These are phyloP conservation scores for Steinernema khuongi DNA, from an alignment of 1,140 invertebrate genomes.

Conservation along the genomic window DNA sequence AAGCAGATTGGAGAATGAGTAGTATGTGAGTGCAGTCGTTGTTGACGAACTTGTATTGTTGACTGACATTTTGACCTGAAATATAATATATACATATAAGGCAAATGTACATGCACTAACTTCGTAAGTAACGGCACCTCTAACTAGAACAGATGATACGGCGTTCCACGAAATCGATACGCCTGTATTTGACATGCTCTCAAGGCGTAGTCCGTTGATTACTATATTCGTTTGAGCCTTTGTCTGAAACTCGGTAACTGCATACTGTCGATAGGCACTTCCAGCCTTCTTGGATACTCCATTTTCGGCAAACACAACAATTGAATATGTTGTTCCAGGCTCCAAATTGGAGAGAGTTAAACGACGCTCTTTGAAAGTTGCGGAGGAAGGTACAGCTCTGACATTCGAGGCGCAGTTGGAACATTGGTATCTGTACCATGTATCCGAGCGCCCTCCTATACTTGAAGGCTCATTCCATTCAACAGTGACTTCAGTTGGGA, in stretches of 20 bases:
- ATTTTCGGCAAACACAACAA: conserved; percentile 27
- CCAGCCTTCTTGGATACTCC: conserved; percentile 20
- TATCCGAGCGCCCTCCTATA: conserved; percentile 18
- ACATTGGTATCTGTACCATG: conserved; percentile 32
- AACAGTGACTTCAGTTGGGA: conserved; percentile 20
- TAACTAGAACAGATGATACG: conserved; percentile 13
- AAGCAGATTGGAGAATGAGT: neutral
- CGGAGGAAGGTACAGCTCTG: neutral
- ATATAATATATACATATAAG: conserved; percentile 3
- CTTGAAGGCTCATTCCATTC: conserved; percentile 20
- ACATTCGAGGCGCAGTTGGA: conserved; percentile 10
- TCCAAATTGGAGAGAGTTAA: conserved; percentile 23
- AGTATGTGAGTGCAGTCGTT: neutral
- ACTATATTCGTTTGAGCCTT: conserved; percentile 14
- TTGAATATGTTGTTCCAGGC: conserved; percentile 24
- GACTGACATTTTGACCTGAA: neutral
- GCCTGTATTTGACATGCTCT: conserved; percentile 22
- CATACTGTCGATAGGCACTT: conserved; percentile 15
- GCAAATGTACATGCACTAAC: neutral
- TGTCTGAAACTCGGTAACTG: conserved; percentile 23
- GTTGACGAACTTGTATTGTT: neutral
- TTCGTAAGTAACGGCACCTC: neutral
- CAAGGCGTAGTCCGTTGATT: conserved; percentile 9
- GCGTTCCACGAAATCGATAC: conserved; percentile 22
- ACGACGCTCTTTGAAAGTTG: conserved; percentile 4